phyloP scores from a whole-genome alignment of 2,797 vertebrate species.

The Echiichthys vipera region DNA sequence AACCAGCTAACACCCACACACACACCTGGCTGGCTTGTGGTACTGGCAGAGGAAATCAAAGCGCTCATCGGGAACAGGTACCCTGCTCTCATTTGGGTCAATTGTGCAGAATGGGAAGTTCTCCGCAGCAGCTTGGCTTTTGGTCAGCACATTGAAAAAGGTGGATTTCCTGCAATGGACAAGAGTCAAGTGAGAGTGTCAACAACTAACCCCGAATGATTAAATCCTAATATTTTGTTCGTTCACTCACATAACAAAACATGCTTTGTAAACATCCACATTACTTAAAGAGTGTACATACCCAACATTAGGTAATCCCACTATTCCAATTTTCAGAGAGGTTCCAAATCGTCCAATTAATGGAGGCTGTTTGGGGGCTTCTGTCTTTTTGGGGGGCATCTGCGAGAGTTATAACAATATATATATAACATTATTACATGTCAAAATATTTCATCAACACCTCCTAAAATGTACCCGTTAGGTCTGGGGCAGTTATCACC shows the following conservation, averaged over 20 bases:
- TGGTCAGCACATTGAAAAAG: conserved; percentile 98
- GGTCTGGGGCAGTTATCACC: background rate
- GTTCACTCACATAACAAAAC: background rate
- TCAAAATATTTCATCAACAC: background rate
- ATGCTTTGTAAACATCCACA: background rate
- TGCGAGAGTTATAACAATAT: conserved; percentile 71
- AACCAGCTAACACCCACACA: background rate
- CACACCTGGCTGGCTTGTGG: conserved; percentile 96
- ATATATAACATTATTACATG: background rate
- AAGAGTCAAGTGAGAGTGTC: conserved; percentile 5
- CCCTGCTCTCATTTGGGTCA: conserved; percentile 97
- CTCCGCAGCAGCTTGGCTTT: conserved; percentile 95
- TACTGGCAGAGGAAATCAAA: conserved; percentile 95
- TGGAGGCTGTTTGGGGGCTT: conserved; percentile 90
- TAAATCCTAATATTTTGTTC: background rate
- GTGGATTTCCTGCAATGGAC: conserved; percentile 91
- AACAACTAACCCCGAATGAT: background rate
- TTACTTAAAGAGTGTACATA: conserved; percentile 73
- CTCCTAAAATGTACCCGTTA: background rate
- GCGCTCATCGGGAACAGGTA: conserved; percentile 96
- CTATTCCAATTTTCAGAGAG: conserved; percentile 97
- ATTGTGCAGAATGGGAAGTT: conserved; percentile 99
- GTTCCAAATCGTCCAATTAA: conserved; percentile 97
- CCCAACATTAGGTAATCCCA: conserved; percentile 98
- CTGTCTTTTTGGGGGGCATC: conserved; percentile 98